A percentile compares a stretch with the other conserved stretches of the same genome.
Evolutionary conservation across 2,113 vertebrate genomes (phyloP).

Genomic region (Clarias gariepinus): DNA sequence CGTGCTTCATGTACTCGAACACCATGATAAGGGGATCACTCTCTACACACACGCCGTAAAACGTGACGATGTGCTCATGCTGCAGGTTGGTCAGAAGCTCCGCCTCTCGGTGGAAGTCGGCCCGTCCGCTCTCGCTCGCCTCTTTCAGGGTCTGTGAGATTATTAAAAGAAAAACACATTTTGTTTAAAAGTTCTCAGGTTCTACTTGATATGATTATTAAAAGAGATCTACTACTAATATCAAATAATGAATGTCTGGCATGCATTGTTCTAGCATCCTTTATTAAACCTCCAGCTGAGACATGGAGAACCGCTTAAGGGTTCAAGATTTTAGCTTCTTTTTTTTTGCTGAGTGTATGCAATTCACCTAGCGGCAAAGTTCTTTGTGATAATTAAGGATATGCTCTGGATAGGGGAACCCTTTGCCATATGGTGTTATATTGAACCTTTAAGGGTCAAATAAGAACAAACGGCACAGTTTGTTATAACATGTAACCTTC

Average conservation of each 20-base stretch:
- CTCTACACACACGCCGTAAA: conserved; percentile 95
- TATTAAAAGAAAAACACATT: not conserved
- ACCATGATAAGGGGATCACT: conserved; percentile 99
- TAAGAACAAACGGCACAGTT: not conserved
- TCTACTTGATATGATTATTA: not conserved
- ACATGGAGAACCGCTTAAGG: not conserved
- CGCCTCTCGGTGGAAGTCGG: conserved; percentile 95
- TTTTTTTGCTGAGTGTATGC: not conserved
- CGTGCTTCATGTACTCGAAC: conserved; percentile 98
- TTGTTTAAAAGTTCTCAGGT: not conserved
- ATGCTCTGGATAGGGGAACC: not conserved
- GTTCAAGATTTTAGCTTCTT: not conserved
- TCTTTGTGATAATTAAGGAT: not conserved
- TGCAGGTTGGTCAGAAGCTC: conserved; percentile 97
- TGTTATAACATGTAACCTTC: no score
- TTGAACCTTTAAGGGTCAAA: not conserved
- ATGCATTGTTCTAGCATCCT: not conserved
- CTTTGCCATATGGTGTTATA: not conserved
- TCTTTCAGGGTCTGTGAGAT: conserved; percentile 88
- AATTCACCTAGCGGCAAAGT: not conserved
- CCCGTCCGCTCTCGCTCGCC: conserved; percentile 92
- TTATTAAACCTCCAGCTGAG: not conserved
- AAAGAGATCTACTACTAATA: not conserved
- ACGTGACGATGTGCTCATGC: conserved; percentile 96
- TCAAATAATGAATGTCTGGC: not conserved